A percentile compares a stretch with the other conserved stretches of the same genome.
Evolutionary conservation across 2,888 invertebrate genomes (phyloP).

Genomic region (Candidula unifasciata): DNA sequence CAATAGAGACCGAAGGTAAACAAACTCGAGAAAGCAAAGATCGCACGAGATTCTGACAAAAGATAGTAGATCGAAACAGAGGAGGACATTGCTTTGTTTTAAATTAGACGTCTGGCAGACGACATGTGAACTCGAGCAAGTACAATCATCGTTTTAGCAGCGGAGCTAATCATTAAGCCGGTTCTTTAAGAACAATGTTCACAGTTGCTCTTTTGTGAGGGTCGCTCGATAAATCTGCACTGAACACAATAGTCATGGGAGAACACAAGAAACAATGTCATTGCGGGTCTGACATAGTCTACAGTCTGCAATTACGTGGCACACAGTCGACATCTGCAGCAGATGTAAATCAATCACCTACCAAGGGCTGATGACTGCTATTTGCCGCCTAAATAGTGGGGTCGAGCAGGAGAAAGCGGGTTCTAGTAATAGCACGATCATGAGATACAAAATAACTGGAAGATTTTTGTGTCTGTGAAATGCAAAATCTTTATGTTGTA

Average conservation of each 20-base stretch:
- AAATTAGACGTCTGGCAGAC: no score
- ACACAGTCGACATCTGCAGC: not conserved
- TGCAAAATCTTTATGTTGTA: no score
- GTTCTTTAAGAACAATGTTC: slow-evolving; percentile 12
- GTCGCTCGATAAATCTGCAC: not conserved
- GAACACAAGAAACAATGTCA: not conserved
- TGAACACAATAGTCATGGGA: slow-evolving; percentile 4
- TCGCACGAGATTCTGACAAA: no score
- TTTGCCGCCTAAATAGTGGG: not conserved
- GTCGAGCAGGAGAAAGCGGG: not conserved
- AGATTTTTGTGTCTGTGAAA: no score
- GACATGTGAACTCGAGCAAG: no score
- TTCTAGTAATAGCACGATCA: no score
- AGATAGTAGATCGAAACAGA: no score
- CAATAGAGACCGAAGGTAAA: no score
- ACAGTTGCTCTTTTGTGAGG: not conserved
- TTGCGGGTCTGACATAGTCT: not conserved
- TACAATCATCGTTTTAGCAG: not conserved
- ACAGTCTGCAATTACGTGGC: not conserved
- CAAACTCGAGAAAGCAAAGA: no score
- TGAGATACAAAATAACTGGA: no score
- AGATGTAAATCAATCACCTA: slow-evolving; percentile 4
- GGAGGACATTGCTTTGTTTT: no score
- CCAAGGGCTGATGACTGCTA: not conserved
- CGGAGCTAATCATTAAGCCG: not conserved